Evolutionary conservation across 2,113 vertebrate species (phyloP).

Genomic region (Xyliphius kryptos): DNA sequence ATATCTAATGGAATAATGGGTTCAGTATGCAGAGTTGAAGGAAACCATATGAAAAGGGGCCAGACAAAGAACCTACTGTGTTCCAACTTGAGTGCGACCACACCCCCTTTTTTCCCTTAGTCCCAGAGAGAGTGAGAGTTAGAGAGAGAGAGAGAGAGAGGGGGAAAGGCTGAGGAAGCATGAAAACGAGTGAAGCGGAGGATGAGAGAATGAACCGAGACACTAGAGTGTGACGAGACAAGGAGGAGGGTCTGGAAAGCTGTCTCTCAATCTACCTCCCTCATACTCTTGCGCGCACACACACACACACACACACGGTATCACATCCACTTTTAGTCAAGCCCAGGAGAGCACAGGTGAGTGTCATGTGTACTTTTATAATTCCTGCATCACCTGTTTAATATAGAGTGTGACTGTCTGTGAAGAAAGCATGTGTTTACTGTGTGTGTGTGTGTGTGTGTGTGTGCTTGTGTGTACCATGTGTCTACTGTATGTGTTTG

Average conservation of each 20-base stretch:
- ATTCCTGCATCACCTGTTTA: conserved; percentile 29
- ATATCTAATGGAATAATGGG: conserved; percentile 72
- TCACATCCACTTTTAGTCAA: conserved; percentile 17
- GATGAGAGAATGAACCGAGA: too few species aligned
- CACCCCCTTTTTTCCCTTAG: conserved; percentile 52
- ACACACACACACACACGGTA: conserved; percentile 5
- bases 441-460: neutral
- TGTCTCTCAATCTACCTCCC: conserved; percentile 46
- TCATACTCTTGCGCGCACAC: conserved; percentile 40
- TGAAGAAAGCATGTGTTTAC: too few species aligned
- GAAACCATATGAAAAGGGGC: conserved; percentile 70
- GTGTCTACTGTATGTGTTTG: too few species aligned
- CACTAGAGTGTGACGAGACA: too few species aligned
- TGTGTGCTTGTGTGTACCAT: too few species aligned
- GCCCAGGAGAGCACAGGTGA: conserved; percentile 44
- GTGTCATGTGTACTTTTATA: too few species aligned
- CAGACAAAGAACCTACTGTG: conserved; percentile 72
- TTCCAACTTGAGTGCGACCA: conserved; percentile 61
- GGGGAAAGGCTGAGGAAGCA: conserved; percentile 24
- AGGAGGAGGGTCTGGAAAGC: conserved; percentile 54
- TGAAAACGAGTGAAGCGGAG: conserved; percentile 32
- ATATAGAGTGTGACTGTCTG: neutral
- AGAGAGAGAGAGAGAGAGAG: too few species aligned
- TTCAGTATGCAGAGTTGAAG: conserved; percentile 74
- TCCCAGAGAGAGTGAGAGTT: too few species aligned